phyloP scores from a whole-genome alignment of 53 echinoderm and acorn worm species.

The Temnopleurus reevesii region DNA sequence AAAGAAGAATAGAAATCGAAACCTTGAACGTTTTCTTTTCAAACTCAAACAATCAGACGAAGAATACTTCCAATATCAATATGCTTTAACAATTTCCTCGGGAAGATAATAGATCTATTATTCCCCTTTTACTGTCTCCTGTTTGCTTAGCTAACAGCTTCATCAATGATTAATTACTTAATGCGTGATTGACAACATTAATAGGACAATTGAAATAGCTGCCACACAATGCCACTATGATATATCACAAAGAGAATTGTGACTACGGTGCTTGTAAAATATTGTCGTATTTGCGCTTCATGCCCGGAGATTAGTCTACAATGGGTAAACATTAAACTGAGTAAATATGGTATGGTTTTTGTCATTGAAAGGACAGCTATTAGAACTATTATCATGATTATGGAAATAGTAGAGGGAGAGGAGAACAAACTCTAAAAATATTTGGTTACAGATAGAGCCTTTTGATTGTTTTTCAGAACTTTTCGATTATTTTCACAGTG shows the following conservation, averaged over 20 bases:
- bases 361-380: no score
- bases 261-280: conserved; percentile 5
- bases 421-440: background rate
- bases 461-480: conserved; percentile 22
- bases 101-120: background rate
- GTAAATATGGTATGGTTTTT: conserved; percentile 10
- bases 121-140: background rate
- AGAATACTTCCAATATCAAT: background rate
- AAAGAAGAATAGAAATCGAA: background rate
- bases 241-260: background rate
- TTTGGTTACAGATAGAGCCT: conserved; percentile 16
- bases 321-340: background rate
- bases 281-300: conserved; percentile 5
- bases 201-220: background rate
- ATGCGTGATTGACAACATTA: conserved; percentile 34
- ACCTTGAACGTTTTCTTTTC: background rate
- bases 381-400: no score
- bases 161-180: background rate
- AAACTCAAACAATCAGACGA: background rate
- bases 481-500: no score
- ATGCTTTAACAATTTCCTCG: background rate
- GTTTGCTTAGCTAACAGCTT: background rate
- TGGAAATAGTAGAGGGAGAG: background rate
- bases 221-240: background rate
- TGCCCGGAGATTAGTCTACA: conserved; percentile 21